A percentile compares a stretch with the other conserved stretches of the same genome.
Conservation (phyloP, 2,888 invertebrate genomes). For the Diogma glabrata region DNA sequence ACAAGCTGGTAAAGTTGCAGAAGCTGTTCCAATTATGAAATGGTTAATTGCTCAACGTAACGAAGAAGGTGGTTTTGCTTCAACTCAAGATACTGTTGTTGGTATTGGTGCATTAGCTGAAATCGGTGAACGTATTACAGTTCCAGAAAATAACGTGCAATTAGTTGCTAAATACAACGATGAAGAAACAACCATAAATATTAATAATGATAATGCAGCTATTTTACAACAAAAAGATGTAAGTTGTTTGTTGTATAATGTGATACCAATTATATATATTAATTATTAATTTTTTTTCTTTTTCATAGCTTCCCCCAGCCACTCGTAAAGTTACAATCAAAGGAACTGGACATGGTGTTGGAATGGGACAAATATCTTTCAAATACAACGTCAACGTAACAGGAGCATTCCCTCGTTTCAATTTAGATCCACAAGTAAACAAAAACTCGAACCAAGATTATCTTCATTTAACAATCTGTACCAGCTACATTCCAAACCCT, state of each 20-base stretch:
- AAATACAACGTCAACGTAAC: slow-evolving; percentile 77
- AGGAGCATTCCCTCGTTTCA: slow-evolving; percentile 77
- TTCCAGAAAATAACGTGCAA: slow-evolving; percentile 29
- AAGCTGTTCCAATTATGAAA: slow-evolving; percentile 44
- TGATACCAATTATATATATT: too few relatives aligned
- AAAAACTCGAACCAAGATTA: slow-evolving; percentile 63
- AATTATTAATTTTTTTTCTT: too few relatives aligned
- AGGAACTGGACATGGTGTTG: slow-evolving; percentile 71
- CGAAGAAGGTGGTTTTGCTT: slow-evolving; percentile 57
- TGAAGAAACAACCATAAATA: slow-evolving; percentile 39
- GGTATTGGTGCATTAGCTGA: slow-evolving; percentile 59
- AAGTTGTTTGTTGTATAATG: too few relatives aligned
- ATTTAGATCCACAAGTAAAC: slow-evolving; percentile 75
- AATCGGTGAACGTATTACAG: slow-evolving; percentile 48
- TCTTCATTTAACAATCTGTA: slow-evolving; percentile 70
- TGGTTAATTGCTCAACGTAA: slow-evolving; percentile 62
- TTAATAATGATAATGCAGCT: slow-evolving; percentile 66
- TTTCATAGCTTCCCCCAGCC: slow-evolving; percentile 27
- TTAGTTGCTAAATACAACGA: slow-evolving; percentile 38
- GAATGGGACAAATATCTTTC: slow-evolving; percentile 65
- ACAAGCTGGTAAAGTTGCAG: slow-evolving; percentile 32
- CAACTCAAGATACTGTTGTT: slow-evolving; percentile 70
- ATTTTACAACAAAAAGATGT: slow-evolving; percentile 72
- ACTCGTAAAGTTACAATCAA: slow-evolving; percentile 56
- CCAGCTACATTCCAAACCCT: slow-evolving; percentile 42